phyloP scores from a whole-genome alignment of 2,113 vertebrate species.

The Gulo gulo region DNA sequence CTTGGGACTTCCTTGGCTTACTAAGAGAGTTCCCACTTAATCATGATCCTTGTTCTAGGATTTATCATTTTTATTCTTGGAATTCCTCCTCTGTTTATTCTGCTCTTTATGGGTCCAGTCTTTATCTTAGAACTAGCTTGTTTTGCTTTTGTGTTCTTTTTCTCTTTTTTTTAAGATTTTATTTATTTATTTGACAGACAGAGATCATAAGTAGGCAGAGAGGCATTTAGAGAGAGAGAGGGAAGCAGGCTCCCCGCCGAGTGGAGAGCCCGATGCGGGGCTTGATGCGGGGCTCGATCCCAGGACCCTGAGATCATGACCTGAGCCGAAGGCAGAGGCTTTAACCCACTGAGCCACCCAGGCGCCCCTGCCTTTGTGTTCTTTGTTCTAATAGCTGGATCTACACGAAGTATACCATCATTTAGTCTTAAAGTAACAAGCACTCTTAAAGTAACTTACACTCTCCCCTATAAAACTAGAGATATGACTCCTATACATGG shows the following conservation, averaged over 20 bases:
- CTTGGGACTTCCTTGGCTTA: not conserved
- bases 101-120: not conserved
- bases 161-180: too few species aligned
- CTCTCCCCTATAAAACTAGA: not conserved
- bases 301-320: too few species aligned
- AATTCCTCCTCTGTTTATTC: not conserved
- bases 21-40: not conserved
- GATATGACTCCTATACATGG: not conserved
- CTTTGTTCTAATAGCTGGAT: not conserved
- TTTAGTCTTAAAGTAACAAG: conserved; percentile 9
- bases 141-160: not conserved
- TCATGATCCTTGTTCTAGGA: not conserved
- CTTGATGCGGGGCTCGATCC: too few species aligned
- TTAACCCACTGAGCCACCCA: too few species aligned
- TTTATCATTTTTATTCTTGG: not conserved
- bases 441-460: not conserved
- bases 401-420: not conserved
- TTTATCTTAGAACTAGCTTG: not conserved
- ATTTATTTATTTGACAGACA: too few species aligned
- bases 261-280: too few species aligned
- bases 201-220: too few species aligned
- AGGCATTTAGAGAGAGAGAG: too few species aligned
- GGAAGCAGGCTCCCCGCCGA: too few species aligned
- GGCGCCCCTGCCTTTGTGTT: not conserved
- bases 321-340: too few species aligned